Conservation (phyloP, 2,888 invertebrate species). For the Tenthredo notha region DNA sequence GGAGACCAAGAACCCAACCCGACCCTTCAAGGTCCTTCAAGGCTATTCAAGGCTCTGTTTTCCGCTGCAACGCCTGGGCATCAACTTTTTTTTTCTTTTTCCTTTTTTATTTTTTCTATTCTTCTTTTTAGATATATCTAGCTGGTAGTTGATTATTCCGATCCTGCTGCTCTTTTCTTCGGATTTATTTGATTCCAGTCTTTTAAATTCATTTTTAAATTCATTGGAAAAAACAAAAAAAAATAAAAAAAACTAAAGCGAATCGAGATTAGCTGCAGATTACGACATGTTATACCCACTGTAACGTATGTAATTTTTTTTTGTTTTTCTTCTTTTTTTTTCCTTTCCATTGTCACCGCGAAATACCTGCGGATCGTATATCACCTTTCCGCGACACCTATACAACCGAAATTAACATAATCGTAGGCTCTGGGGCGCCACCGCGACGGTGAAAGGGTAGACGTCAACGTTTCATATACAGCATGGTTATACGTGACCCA, state of each 20-base stretch:
- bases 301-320: background rate
- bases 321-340: background rate
- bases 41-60: conserved; percentile 44
- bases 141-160: background rate
- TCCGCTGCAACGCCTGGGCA: conserved; percentile 8
- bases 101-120: background rate
- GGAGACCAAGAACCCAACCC: conserved; percentile 29
- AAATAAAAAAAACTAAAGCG: background rate
- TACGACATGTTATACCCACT: background rate
- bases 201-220: background rate
- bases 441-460: conserved; percentile 2
- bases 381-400: conserved; percentile 19
- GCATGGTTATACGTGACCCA: background rate
- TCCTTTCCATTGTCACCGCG: background rate
- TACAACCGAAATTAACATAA: conserved; percentile 21
- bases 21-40: conserved; percentile 48
- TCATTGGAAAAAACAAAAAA: too few species aligned
- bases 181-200: background rate
- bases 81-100: background rate
- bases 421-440: conserved; percentile 13
- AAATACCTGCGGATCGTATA: conserved; percentile 12
- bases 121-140: background rate
- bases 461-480: background rate
- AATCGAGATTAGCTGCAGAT: background rate
- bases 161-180: background rate